Conservation (phyloP, 2,888 invertebrate species). For the Halictus ligatus region DNA sequence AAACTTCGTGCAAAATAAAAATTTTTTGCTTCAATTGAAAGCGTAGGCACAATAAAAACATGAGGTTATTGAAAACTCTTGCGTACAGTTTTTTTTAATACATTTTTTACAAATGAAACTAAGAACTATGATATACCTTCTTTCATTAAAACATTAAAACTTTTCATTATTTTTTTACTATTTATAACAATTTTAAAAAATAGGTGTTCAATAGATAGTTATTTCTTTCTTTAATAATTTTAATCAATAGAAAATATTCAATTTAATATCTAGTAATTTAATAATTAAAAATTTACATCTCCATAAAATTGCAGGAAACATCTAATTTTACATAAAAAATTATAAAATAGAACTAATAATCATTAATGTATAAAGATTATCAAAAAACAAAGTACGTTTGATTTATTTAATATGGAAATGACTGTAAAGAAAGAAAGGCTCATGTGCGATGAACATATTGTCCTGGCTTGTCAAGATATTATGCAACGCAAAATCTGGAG, state of each 20-base stretch:
- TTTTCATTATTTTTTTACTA: no score
- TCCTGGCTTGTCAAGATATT: not conserved
- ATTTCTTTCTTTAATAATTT: not conserved
- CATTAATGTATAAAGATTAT: not conserved
- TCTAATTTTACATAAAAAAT: no score
- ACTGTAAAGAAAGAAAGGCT: not conserved
- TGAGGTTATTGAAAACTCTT: not conserved
- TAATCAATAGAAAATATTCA: not conserved
- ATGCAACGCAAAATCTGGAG: not conserved
- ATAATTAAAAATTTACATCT: not conserved
- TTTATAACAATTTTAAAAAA: not conserved
- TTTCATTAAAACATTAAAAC: no score
- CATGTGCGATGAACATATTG: not conserved
- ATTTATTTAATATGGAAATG: not conserved
- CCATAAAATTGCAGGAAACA: no score
- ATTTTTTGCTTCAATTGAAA: not conserved
- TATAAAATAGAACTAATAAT: not conserved
- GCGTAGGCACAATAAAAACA: not conserved
- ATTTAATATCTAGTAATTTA: not conserved
- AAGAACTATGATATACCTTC: not conserved
- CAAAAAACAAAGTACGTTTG: not conserved
- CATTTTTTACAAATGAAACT: not conserved
- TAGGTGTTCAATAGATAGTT: not conserved
- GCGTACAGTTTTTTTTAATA: not conserved
- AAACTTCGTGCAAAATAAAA: not conserved